Conservation (phyloP, 2,888 invertebrate genomes). For the Scrobipalpa atriplicella region DNA sequence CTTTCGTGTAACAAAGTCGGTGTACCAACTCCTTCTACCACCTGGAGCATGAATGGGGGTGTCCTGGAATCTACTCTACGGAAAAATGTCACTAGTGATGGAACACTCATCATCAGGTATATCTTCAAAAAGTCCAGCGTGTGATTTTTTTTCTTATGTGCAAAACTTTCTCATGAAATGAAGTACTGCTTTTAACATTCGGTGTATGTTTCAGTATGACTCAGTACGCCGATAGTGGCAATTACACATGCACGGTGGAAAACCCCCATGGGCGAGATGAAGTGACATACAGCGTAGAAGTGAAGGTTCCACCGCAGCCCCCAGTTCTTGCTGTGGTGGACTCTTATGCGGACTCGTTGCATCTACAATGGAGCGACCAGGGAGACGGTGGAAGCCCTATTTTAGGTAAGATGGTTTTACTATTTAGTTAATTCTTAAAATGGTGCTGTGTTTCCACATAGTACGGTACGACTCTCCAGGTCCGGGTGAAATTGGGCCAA, state of each 20-base stretch:
- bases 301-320: slow-evolving; percentile 92
- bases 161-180: no score
- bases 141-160: no score
- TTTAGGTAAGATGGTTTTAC: slow-evolving; percentile 65
- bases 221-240: slow-evolving; percentile 92
- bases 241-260: slow-evolving; percentile 94
- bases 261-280: slow-evolving; percentile 93
- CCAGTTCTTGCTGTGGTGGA: slow-evolving; percentile 91
- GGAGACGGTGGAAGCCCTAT: slow-evolving; percentile 92
- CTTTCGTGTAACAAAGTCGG: slow-evolving; percentile 94
- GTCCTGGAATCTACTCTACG: slow-evolving; percentile 87
- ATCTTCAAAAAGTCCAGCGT: background rate
- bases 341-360: slow-evolving; percentile 91
- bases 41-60: slow-evolving; percentile 91
- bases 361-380: slow-evolving; percentile 91
- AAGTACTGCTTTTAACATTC: background rate
- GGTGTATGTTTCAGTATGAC: slow-evolving; percentile 70
- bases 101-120: slow-evolving; percentile 88
- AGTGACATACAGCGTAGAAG: slow-evolving; percentile 89
- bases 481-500: no score
- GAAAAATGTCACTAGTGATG: slow-evolving; percentile 86
- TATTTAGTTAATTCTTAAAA: no score
- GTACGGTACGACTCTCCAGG: no score
- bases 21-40: slow-evolving; percentile 88
- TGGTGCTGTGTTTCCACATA: no score